Conservation (phyloP, 2,113 vertebrate genomes). For the Malurus elegans region DNA sequence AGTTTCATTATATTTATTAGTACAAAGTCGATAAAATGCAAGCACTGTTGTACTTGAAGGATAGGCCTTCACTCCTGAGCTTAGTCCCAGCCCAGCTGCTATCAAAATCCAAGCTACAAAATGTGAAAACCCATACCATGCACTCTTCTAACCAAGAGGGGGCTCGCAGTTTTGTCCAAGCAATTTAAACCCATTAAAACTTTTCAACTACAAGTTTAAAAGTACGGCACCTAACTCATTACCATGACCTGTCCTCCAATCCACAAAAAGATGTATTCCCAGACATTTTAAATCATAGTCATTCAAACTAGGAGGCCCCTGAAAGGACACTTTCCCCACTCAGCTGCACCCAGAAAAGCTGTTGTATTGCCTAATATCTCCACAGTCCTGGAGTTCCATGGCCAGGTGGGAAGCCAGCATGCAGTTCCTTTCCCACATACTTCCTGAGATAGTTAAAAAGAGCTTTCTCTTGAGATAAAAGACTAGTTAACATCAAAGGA, state of each 20-base stretch:
- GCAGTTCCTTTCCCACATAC: neutral
- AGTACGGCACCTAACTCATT: neutral
- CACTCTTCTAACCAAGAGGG: neutral
- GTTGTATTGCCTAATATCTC: neutral
- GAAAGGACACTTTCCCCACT: neutral
- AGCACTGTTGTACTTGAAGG: neutral
- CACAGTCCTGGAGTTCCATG: accelerated
- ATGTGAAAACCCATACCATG: neutral
- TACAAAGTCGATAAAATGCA: neutral
- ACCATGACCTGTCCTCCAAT: neutral
- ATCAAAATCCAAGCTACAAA: neutral
- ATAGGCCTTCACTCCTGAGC: neutral
- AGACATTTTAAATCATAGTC: neutral
- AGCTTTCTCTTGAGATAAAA: neutral
- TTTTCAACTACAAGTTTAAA: neutral
- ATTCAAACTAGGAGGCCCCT: neutral
- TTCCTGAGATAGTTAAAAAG: neutral
- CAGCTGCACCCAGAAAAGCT: neutral
- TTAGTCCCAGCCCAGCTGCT: neutral
- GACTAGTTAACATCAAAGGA: neutral
- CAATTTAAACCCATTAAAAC: neutral
- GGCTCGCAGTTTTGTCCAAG: neutral
- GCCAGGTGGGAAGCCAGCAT: neutral
- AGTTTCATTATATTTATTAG: neutral
- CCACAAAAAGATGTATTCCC: neutral